Conservation (phyloP, 1,140 invertebrate species). For the Chironomus striatipennis region DNA sequence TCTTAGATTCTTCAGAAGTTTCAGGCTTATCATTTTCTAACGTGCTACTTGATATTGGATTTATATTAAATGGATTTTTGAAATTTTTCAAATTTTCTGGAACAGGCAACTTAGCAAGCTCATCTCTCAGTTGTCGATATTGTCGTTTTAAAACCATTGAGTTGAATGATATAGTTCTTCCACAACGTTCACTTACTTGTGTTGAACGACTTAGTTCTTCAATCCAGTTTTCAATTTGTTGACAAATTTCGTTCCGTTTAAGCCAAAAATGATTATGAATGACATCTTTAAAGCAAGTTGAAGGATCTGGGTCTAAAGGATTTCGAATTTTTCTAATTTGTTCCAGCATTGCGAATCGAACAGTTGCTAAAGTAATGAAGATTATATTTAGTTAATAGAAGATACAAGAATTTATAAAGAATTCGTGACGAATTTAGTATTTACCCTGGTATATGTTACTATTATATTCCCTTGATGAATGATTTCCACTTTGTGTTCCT, state of each 20-base stretch:
- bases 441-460: conserved; percentile 91
- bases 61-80: conserved; percentile 50
- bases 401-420: too few relatives aligned
- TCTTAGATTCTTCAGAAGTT: neutral
- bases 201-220: conserved; percentile 65
- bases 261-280: conserved; percentile 93
- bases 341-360: conserved; percentile 95
- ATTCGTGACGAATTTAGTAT: too few relatives aligned
- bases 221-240: conserved; percentile 85
- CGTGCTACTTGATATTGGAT: conserved; percentile 37
- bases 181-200: conserved; percentile 59
- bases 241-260: conserved; percentile 82
- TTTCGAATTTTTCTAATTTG: conserved; percentile 81
- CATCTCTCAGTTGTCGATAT: conserved; percentile 68
- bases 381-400: too few relatives aligned
- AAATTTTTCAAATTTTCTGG: conserved; percentile 62
- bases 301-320: too few relatives aligned
- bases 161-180: conserved; percentile 64
- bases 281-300: conserved; percentile 89
- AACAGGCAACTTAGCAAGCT: conserved; percentile 66
- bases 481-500: conserved; percentile 77
- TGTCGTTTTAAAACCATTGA: conserved; percentile 65
- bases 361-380: too few relatives aligned
- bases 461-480: conserved; percentile 88
- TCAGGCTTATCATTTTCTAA: neutral